Evolutionary conservation across 2,888 invertebrate species (phyloP).

Genomic region (Escarpia spicata): DNA sequence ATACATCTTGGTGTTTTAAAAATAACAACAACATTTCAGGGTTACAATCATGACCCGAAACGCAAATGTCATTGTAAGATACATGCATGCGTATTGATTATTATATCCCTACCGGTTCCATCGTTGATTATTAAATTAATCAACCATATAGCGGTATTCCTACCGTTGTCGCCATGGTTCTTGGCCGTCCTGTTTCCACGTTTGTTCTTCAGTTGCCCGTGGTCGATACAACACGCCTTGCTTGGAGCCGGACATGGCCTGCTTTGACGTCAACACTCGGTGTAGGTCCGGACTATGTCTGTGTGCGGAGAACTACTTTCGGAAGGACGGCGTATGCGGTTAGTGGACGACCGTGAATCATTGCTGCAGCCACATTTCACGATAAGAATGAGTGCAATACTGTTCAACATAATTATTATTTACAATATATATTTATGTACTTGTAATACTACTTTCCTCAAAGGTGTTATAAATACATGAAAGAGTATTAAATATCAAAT

Average conservation of each 20-base stretch:
- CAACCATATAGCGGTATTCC: not conserved
- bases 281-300: conserved; percentile 39
- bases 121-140: not conserved
- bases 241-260: conserved; percentile 35
- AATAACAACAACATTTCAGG: not conserved
- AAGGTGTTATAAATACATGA: too few relatives aligned
- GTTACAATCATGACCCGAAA: not conserved
- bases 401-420: too few relatives aligned
- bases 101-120: not conserved
- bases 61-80: not conserved
- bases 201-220: conserved; percentile 29
- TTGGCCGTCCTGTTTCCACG: not conserved
- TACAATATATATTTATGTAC: too few relatives aligned
- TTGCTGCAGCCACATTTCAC: too few relatives aligned
- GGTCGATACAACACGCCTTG: conserved; percentile 41
- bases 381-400: too few relatives aligned
- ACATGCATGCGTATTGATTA: not conserved
- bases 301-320: conserved; percentile 35
- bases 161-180: not conserved
- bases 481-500: too few relatives aligned
- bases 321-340: conserved; percentile 36
- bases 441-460: too few relatives aligned
- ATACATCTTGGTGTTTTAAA: too few relatives aligned
- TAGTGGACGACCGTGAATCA: conserved; percentile 22
- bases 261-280: conserved; percentile 38